Conservation (phyloP, 2,113 vertebrate genomes). For the Microcebus griseorufus region DNA sequence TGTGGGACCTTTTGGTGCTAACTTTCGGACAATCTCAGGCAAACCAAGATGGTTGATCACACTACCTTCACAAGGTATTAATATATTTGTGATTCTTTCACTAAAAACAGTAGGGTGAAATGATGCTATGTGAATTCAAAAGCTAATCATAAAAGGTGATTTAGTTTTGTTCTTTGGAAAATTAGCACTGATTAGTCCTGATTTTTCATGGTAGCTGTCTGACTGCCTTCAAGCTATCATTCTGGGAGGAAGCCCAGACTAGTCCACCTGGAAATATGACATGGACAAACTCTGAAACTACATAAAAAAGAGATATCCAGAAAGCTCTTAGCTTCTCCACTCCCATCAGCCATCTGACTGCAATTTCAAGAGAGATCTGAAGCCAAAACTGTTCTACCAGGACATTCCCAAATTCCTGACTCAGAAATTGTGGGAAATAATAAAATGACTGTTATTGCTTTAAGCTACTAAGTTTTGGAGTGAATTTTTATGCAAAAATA, state of each 20-base stretch:
- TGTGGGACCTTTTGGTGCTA: neutral
- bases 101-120: neutral
- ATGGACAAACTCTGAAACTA: neutral
- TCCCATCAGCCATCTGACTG: neutral
- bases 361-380: neutral
- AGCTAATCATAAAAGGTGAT: neutral
- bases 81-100: neutral
- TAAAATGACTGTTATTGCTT: neutral
- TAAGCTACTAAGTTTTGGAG: neutral
- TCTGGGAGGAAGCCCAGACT: no score
- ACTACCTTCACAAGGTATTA: neutral
- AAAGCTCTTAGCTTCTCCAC: neutral
- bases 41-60: neutral
- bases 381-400: neutral
- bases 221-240: neutral
- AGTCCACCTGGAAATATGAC: neutral
- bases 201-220: neutral
- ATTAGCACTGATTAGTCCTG: neutral
- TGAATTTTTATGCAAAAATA: neutral
- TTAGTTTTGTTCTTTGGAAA: neutral
- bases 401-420: neutral
- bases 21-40: neutral
- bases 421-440: neutral
- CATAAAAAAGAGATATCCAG: neutral
- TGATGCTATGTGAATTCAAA: neutral